Conservation (phyloP, 2,797 vertebrate genomes). For the Enteromius fasciolatus region DNA sequence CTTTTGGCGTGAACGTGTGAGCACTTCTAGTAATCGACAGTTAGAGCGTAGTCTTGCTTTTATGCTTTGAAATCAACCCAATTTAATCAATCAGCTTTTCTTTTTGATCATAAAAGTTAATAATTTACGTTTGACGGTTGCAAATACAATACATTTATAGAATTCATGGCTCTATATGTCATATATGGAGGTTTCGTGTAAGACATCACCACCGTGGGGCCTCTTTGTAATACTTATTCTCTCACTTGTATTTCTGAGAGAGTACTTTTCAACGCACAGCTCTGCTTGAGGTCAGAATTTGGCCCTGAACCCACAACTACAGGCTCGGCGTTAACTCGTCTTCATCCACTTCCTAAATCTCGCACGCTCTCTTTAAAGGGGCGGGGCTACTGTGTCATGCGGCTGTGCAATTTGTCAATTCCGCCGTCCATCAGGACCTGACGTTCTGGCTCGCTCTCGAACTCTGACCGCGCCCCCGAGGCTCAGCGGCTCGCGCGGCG, state of each 20-base stretch:
- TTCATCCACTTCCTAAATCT: conserved; percentile 48
- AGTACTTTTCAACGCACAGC: neutral
- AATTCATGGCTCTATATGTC: neutral
- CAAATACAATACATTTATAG: neutral
- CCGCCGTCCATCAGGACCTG: conserved; percentile 37
- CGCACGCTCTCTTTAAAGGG: conserved; percentile 2
- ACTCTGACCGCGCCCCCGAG: conserved; percentile 68
- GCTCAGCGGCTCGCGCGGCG: conserved; percentile 54
- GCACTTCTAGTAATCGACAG: conserved; percentile 31
- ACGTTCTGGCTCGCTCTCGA: conserved; percentile 30
- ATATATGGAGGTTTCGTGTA: neutral
- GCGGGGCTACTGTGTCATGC: neutral
- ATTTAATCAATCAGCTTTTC: neutral
- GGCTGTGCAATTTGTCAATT: conserved; percentile 27
- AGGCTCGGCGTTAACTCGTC: conserved; percentile 18
- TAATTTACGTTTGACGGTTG: neutral
- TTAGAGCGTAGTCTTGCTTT: neutral
- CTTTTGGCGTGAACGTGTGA: conserved; percentile 3
- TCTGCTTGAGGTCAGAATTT: conserved; percentile 1
- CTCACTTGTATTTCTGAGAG: neutral
- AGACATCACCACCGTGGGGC: neutral
- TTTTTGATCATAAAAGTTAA: neutral
- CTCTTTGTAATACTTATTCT: neutral
- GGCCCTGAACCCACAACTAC: conserved; percentile 9
- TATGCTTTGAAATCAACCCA: neutral